These are phyloP conservation scores for Pachyramphus minor DNA, from an alignment of 2,113 vertebrate genomes.

Conservation along the genomic window DNA sequence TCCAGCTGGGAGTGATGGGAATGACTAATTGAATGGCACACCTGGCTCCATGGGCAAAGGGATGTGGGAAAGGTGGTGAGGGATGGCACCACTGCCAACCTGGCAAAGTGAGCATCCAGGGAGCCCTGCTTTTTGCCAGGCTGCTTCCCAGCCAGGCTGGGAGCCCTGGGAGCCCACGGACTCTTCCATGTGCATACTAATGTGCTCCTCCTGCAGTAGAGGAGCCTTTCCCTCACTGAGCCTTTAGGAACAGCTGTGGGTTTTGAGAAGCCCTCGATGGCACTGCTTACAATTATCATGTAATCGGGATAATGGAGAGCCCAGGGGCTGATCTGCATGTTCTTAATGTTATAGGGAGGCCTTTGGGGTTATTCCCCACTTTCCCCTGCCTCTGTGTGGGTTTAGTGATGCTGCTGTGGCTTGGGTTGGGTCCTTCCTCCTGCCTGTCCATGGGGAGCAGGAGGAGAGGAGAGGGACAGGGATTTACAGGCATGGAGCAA, in stretches of 20 bases:
- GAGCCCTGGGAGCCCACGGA: background rate
- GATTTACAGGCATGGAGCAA: background rate
- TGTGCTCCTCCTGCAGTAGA: conserved; percentile 25
- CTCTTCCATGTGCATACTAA: conserved; percentile 33
- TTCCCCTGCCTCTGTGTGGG: background rate
- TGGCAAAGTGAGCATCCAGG: fast-evolving
- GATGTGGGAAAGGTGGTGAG: fast-evolving
- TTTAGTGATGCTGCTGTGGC: background rate
- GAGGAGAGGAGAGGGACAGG: background rate
- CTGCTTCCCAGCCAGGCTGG: background rate
- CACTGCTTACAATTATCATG: conserved; percentile 66
- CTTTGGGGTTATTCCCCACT: conserved; percentile 10
- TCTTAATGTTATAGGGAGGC: background rate
- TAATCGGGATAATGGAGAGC: conserved; percentile 70
- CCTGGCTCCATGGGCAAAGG: background rate
- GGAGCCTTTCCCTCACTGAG: conserved; percentile 51
- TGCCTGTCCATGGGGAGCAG: background rate
- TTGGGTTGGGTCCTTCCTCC: background rate
- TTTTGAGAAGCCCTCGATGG: conserved; percentile 65
- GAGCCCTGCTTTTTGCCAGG: background rate
- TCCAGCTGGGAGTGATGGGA: fast-evolving
- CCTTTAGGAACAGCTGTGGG: conserved; percentile 50
- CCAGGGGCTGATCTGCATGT: conserved; percentile 42
- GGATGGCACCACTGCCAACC: background rate
- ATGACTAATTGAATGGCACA: fast-evolving